Base-by-base conservation (phyloP, 2,113 vertebrate genomes). In the Cavia porcellus region DNA sequence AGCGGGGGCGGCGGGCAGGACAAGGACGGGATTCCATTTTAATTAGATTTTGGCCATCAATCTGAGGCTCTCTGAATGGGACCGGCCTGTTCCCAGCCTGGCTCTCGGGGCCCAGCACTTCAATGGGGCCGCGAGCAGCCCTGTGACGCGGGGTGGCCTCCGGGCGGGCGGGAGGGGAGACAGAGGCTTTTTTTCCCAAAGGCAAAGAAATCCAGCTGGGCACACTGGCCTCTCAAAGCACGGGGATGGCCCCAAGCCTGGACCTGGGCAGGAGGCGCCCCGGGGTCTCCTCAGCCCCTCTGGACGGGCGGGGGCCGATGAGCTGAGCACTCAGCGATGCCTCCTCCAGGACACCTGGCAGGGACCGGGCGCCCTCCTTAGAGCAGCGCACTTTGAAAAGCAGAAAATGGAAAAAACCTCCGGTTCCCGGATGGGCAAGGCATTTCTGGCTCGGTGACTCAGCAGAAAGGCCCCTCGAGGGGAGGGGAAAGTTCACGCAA, bases 41-140 rank as follows among this genome's bases (percentile, higher is more conserved):
- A 96, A 96, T 96, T 90, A 94, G 93, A 50, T 97, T 94, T 87
- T 93, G 96, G 94, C 96, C 50, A 59, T 32, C 0, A 55, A 74
- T 94, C 88, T 97, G 62, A 68, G 83, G 42, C 55, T 61, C 83
- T 97, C 35, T 97, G 96, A 96, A 96, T 88, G 89, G 70, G 35
- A 25, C 42, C 7, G 15, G 52, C n/a, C 45, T 45, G 81, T 89
- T 92, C 92, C 52, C 77, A 88, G 96, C 19, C 95, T 19, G 64
- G 24, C 81, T 90, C 96, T 77, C 25, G 10, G 92, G 92, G 89
- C 8, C 47, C 47, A 19, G 19, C 70, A 59, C 90, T 77, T 94
- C 93, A 79, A n/a, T 50, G 30, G n/a, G 77, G 42, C 28, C 32
- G 74, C 57, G 75, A 89, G 70, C 52, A 62, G 74, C 88, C 96